Conservation (phyloP, 2,888 invertebrate genomes). For the Megaustenia siamemsis region DNA sequence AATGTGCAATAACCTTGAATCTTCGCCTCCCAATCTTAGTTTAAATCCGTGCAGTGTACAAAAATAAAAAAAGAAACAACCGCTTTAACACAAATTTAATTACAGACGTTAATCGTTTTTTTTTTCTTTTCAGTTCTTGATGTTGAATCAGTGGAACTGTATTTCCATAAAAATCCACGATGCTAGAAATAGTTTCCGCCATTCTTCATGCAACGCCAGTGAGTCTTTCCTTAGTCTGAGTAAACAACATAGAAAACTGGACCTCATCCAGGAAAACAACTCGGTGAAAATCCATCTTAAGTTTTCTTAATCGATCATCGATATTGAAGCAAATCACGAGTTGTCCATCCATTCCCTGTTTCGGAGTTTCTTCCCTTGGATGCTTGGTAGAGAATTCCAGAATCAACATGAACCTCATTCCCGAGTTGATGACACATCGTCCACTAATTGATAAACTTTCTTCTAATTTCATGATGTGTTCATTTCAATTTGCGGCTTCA, state of each 20-base stretch:
- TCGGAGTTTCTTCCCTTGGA: constrained; percentile 30
- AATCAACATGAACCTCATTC: constrained; percentile 41
- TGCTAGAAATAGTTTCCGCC: too few species aligned
- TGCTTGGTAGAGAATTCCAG: constrained; percentile 13
- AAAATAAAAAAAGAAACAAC: too few species aligned
- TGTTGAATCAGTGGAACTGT: too few species aligned
- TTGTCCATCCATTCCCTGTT: constrained; percentile 1
- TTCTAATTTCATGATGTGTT: constrained; percentile 52
- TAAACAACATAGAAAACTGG: constrained; percentile 32
- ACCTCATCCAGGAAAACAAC: constrained; percentile 33
- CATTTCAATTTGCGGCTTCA: constrained; percentile 34
- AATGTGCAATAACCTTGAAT: too few species aligned
- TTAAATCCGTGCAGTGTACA: too few species aligned
- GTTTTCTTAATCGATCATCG: constrained; percentile 53
- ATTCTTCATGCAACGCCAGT: too few species aligned
- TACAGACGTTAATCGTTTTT: too few species aligned
- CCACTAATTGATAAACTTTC: constrained; percentile 54
- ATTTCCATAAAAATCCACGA: too few species aligned
- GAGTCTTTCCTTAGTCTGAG: constrained; percentile 20
- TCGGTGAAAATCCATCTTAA: constrained; percentile 34
- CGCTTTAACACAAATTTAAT: too few species aligned
- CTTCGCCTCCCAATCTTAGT: too few species aligned
- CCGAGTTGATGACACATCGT: not conserved
- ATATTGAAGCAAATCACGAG: constrained; percentile 42
- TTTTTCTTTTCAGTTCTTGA: too few species aligned